phyloP scores from a whole-genome alignment of 2,888 invertebrate species.

The Ernsta delagoae region DNA sequence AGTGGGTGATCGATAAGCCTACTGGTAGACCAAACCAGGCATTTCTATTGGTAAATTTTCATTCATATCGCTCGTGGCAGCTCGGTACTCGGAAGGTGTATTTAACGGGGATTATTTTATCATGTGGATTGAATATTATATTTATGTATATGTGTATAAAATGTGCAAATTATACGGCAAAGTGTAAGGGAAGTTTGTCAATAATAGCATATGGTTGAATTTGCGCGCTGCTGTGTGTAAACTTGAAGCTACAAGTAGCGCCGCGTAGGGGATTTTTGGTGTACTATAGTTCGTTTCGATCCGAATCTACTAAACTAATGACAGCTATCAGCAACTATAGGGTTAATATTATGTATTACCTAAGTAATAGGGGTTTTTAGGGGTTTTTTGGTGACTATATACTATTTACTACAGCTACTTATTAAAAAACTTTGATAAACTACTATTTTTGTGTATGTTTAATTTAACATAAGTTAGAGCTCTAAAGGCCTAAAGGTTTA shows the following conservation, averaged over 20 bases:
- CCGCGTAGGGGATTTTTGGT: conserved; percentile 39
- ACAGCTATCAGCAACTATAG: too few relatives aligned
- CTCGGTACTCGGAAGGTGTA: conserved; percentile 19
- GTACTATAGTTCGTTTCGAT: too few relatives aligned
- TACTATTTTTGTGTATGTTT: too few relatives aligned
- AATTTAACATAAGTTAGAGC: too few relatives aligned
- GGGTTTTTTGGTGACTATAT: too few relatives aligned
- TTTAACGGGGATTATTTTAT: conserved; percentile 33
- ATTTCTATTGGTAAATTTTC: conserved; percentile 67
- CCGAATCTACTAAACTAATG: too few relatives aligned
- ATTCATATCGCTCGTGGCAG: conserved; percentile 49
- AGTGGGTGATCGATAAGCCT: conserved; percentile 76
- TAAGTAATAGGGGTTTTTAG: too few relatives aligned
- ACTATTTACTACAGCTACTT: too few relatives aligned
- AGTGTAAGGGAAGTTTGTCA: conserved; percentile 20
- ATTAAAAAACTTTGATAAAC: too few relatives aligned
- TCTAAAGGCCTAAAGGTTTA: too few relatives aligned
- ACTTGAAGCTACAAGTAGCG: conserved; percentile 29
- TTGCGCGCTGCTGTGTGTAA: conserved; percentile 15
- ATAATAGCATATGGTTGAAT: conserved; percentile 25
- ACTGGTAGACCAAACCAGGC: conserved; percentile 60
- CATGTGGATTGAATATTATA: conserved; percentile 21
- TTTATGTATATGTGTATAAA: conserved; percentile 23
- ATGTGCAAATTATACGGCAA: conserved; percentile 19
- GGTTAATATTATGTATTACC: too few relatives aligned